Conservation (phyloP, 1,140 invertebrate species). For the Aphelenchoides besseyi region DNA sequence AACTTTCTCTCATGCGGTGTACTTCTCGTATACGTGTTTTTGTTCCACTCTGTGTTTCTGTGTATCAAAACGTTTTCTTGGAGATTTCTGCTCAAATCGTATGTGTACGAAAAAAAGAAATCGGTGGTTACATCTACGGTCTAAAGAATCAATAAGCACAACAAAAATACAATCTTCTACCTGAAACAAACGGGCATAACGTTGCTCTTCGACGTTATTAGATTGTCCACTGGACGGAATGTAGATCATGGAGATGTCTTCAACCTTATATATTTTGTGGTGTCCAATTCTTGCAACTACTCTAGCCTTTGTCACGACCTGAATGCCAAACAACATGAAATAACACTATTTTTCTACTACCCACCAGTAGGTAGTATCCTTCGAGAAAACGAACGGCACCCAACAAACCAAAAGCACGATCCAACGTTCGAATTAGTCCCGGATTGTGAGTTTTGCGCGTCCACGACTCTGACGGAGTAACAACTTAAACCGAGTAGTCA, state of each 20-base stretch:
- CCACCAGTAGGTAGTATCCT: conserved; percentile 59
- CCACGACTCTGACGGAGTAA: conserved; percentile 47
- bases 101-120: conserved; percentile 63
- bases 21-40: conserved; percentile 22
- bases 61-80: conserved; percentile 56
- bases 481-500: conserved; percentile 32
- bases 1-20: conserved; percentile 54
- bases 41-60: conserved; percentile 32
- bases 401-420: conserved; percentile 56
- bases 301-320: conserved; percentile 58
- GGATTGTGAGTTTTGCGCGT: conserved; percentile 26
- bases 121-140: conserved; percentile 60
- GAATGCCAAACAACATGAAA: conserved; percentile 19
- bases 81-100: conserved; percentile 57
- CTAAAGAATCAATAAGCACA: conserved; percentile 37
- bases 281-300: conserved; percentile 50
- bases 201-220: conserved; percentile 49
- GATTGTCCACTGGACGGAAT: conserved; percentile 40
- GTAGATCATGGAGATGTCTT: conserved; percentile 61
- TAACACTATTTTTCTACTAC: conserved; percentile 6
- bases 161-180: conserved; percentile 23
- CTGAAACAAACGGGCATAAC: conserved; percentile 58
- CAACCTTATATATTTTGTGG: conserved; percentile 59
- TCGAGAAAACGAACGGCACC: conserved; percentile 58
- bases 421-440: conserved; percentile 55